Percentiles rank a stretch among this genome's conserved stretches.
Evolutionary conservation across 1,140 invertebrate genomes (phyloP).

Genomic region (Papilio aristodemus): DNA sequence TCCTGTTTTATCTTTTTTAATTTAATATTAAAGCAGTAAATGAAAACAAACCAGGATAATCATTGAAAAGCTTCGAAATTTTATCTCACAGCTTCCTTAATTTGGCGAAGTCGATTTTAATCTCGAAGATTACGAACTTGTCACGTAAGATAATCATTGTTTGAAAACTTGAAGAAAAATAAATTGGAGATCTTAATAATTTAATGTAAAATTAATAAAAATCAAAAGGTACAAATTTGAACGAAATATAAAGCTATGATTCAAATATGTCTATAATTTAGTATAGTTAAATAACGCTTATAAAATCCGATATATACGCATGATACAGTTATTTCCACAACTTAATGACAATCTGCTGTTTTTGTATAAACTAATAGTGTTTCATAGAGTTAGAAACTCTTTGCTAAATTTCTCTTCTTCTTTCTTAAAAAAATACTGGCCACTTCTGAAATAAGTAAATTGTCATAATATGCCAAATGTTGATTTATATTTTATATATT

Average conservation of each 20-base stretch:
- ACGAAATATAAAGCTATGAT: too few species aligned
- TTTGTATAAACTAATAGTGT: too few species aligned
- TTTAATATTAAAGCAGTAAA: neutral
- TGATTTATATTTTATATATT: slow-evolving; percentile 37
- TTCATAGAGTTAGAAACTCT: too few species aligned
- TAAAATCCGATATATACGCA: too few species aligned
- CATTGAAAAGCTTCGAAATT: neutral
- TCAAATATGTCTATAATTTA: too few species aligned
- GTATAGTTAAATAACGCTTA: too few species aligned
- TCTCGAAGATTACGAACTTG: neutral
- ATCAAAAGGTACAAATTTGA: neutral
- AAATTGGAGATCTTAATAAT: neutral
- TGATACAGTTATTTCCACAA: too few species aligned
- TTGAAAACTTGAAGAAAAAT: neutral
- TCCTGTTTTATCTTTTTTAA: neutral
- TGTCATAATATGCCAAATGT: slow-evolving; percentile 48
- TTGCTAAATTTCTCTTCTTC: too few species aligned
- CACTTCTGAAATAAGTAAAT: slow-evolving; percentile 36
- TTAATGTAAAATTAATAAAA: neutral
- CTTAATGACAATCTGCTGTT: too few species aligned
- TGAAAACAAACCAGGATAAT: neutral
- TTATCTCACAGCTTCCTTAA: neutral
- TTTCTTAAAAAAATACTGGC: too few species aligned
- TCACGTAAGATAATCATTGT: neutral
- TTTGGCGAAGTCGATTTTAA: neutral